A percentile compares a stretch with the other conserved stretches of the same genome.
Evolutionary conservation across 2,113 vertebrate species (phyloP).

Genomic region (Ceyx melanurus): DNA sequence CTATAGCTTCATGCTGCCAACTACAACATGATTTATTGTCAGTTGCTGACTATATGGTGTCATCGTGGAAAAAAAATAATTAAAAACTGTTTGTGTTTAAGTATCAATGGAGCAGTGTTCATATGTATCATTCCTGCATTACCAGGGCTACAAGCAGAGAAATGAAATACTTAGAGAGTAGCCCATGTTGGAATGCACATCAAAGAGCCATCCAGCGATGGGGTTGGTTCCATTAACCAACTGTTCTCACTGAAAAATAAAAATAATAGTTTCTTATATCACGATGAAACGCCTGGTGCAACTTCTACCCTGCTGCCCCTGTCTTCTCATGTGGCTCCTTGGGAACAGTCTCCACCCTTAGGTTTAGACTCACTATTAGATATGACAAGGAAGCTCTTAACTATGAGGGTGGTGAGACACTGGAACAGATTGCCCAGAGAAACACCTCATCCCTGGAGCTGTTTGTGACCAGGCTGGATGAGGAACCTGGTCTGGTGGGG

Average conservation of each 20-base stretch:
- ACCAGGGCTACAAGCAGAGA: neutral
- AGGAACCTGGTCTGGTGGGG: no score
- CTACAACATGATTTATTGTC: neutral
- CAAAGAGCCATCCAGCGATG: neutral
- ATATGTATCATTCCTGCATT: neutral
- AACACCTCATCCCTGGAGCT: no score
- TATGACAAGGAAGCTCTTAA: no score
- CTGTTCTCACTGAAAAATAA: neutral
- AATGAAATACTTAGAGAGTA: neutral
- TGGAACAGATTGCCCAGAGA: no score
- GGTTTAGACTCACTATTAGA: no score
- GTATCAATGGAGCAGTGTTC: neutral
- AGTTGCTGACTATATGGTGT: neutral
- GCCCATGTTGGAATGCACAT: neutral
- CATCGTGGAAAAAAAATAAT: neutral
- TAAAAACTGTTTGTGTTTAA: neutral
- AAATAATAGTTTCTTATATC: neutral
- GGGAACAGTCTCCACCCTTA: neutral
- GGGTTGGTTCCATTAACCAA: neutral
- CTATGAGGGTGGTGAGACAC: no score
- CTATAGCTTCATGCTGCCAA: neutral
- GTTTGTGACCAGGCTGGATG: no score
- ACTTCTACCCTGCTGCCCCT: neutral
- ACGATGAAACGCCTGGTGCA: neutral
- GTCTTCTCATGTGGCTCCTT: neutral